A percentile compares a stretch with the other conserved stretches of the same genome.
Conservation (phyloP, 2,797 vertebrate genomes). For the Eremophila alpestris region DNA sequence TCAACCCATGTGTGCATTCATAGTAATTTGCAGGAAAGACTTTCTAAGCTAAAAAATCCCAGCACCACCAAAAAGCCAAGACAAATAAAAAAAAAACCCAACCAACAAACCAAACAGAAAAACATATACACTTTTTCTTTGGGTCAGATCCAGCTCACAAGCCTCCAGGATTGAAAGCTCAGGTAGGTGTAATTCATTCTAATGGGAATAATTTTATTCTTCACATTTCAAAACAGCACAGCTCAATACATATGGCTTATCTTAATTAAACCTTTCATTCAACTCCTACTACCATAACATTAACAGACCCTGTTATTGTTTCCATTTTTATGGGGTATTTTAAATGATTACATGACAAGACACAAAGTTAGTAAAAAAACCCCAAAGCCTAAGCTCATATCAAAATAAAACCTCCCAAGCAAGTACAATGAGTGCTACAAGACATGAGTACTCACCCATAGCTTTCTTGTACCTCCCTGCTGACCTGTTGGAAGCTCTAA, state of each 20-base stretch:
- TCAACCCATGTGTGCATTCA: background rate
- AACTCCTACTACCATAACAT: background rate
- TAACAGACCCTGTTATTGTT: background rate
- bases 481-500: slow-evolving; percentile 97
- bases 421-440: background rate
- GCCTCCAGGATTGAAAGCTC: background rate
- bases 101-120: background rate
- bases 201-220: background rate
- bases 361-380: background rate
- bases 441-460: slow-evolving; percentile 86
- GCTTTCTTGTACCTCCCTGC: slow-evolving; percentile 90
- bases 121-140: background rate
- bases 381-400: background rate
- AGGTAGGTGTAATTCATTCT: background rate
- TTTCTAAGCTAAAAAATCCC: background rate
- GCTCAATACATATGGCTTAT: background rate
- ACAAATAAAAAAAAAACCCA: background rate
- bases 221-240: background rate
- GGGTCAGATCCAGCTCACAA: background rate
- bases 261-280: background rate
- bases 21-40: background rate
- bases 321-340: background rate
- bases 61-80: background rate
- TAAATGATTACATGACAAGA: background rate
- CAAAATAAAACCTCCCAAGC: background rate